A percentile compares a stretch with the other conserved stretches of the same genome.
These are phyloP conservation scores for Columba livia DNA, from an alignment of 2,113 vertebrate species.

Conservation along the genomic window DNA sequence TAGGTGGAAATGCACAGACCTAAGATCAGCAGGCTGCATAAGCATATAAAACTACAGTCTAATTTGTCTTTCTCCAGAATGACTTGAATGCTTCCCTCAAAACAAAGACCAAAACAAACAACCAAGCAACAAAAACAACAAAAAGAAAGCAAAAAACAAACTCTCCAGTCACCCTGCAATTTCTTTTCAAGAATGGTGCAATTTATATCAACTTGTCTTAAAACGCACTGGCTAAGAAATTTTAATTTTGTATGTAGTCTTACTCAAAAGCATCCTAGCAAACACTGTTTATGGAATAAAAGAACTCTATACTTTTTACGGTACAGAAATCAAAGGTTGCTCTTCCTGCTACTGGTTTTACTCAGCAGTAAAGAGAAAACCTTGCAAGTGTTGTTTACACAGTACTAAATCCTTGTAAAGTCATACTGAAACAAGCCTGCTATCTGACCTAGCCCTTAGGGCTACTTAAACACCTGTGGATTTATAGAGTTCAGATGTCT, in stretches of 20 bases:
- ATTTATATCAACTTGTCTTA: neutral
- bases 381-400: conserved; percentile 74
- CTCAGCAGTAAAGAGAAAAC: conserved; percentile 73
- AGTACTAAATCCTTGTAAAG: conserved; percentile 81
- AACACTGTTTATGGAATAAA: neutral
- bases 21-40: neutral
- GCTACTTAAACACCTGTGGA: conserved; percentile 83
- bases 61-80: conserved; percentile 8
- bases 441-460: conserved; percentile 76
- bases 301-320: neutral
- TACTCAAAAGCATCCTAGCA: neutral
- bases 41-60: neutral
- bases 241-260: neutral
- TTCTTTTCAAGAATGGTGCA: neutral
- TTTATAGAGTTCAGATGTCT: conserved; percentile 82
- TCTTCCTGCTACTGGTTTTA: conserved; percentile 77
- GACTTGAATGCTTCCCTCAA: neutral
- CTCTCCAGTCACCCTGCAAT: neutral
- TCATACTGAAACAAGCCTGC: conserved; percentile 72
- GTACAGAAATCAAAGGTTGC: conserved; percentile 62
- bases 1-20: neutral
- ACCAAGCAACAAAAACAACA: neutral
- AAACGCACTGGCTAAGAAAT: neutral
- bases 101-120: conserved; percentile 16
- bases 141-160: neutral